Evolutionary conservation across 2,797 vertebrate species (phyloP).

Genomic region (Molothrus ater): DNA sequence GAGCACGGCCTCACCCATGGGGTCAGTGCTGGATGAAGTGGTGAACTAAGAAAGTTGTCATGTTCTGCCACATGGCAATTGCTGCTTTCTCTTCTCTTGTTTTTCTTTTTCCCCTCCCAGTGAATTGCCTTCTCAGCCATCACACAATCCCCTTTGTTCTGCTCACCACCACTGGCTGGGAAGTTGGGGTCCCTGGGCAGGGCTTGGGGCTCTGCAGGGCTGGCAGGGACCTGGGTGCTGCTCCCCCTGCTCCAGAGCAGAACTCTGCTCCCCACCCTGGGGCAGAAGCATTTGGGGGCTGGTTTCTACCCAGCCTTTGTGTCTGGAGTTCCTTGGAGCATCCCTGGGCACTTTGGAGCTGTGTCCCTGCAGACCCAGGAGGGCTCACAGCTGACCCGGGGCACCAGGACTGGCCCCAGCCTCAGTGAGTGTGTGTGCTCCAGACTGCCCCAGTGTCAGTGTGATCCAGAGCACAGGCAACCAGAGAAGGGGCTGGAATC

Average conservation of each 20-base stretch:
- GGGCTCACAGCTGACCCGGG: background rate
- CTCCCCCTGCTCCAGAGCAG: accelerated
- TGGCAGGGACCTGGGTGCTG: background rate
- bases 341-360: no score
- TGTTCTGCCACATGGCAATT: background rate
- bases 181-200: no score
- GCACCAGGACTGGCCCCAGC: background rate
- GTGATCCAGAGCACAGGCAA: accelerated
- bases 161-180: accelerated
- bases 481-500: background rate
- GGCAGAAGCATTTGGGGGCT: no score
- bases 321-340: accelerated
- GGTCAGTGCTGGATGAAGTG: background rate
- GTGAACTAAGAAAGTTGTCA: background rate
- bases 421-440: no score
- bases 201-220: background rate
- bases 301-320: accelerated
- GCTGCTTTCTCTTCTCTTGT: accelerated
- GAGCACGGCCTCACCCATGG: background rate
- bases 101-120: background rate
- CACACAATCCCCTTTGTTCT: background rate
- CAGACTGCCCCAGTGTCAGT: no score
- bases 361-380: no score
- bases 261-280: accelerated
- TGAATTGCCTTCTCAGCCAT: background rate